Conservation (phyloP, 1,140 invertebrate genomes). For the Aphidius gifuensis region DNA sequence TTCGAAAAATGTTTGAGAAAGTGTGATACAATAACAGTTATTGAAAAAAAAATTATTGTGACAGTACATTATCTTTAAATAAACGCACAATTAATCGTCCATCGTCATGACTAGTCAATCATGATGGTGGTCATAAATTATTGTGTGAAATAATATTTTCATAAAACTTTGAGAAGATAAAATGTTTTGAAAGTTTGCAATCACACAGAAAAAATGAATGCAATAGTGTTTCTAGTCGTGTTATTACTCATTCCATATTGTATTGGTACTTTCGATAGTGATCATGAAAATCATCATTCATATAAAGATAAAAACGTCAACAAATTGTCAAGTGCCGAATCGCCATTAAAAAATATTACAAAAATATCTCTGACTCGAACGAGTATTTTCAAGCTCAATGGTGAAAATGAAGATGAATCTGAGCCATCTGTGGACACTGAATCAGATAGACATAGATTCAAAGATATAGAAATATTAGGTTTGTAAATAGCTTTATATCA, state of each 20-base stretch:
- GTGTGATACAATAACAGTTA: background rate
- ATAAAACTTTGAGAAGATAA: background rate
- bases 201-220: constrained; percentile 31
- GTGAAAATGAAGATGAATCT: constrained; percentile 3
- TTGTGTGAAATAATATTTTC: no score
- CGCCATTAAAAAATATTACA: background rate
- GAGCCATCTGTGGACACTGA: background rate
- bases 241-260: constrained; percentile 33
- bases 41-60: background rate
- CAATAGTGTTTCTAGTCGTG: constrained; percentile 42
- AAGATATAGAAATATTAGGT: background rate
- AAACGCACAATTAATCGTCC: background rate
- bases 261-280: constrained; percentile 22
- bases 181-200: background rate
- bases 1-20: no score
- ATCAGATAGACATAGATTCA: background rate
- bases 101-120: constrained; percentile 5
- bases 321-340: background rate
- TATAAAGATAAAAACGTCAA: background rate
- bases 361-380: constrained; percentile 4
- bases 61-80: background rate
- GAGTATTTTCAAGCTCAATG: background rate
- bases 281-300: background rate
- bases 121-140: constrained; percentile 3
- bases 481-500: no score